Percentiles rank a stretch among this genome's conserved stretches.
phyloP scores from a whole-genome alignment of 2,113 vertebrate species.

The Rhizomys pruinosus region DNA sequence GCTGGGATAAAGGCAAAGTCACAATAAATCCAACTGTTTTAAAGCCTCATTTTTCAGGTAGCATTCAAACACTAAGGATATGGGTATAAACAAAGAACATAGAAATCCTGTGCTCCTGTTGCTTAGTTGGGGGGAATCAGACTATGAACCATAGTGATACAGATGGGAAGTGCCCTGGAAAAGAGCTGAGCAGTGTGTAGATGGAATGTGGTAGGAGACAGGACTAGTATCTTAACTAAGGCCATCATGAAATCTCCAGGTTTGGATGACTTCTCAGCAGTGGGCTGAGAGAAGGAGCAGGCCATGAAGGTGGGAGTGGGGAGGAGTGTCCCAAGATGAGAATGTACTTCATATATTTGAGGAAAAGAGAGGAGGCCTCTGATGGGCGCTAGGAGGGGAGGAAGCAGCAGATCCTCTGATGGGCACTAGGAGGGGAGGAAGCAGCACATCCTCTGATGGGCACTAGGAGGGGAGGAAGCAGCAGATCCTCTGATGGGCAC shows the following conservation, averaged over 20 bases:
- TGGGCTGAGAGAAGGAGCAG: not conserved
- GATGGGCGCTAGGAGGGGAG: not conserved
- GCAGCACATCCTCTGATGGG: too few species aligned
- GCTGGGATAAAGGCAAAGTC: slow-evolving; percentile 4
- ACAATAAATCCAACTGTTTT: not conserved
- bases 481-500: not conserved
- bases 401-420: not conserved
- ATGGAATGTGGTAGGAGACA: not conserved
- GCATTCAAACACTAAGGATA: not conserved
- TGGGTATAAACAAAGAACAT: not conserved
- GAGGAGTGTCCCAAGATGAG: not conserved
- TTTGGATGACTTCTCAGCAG: too few species aligned
- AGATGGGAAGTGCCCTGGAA: not conserved
- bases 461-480: too few species aligned
- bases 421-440: too few species aligned
- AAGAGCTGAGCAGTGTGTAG: not conserved
- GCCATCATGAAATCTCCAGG: not conserved
- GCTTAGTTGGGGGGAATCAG: not conserved
- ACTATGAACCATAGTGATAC: accelerated
- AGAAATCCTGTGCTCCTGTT: not conserved
- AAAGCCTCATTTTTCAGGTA: not conserved
- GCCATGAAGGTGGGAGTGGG: not conserved
- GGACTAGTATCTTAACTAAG: not conserved
- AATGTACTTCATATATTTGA: not conserved
- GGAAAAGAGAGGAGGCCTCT: not conserved